Evolutionary conservation across 35 echinoderm and acorn worm species (phyloP), one percentile per base, ranked within the genome.

Genomic region (Anneissia japonica): DNA sequence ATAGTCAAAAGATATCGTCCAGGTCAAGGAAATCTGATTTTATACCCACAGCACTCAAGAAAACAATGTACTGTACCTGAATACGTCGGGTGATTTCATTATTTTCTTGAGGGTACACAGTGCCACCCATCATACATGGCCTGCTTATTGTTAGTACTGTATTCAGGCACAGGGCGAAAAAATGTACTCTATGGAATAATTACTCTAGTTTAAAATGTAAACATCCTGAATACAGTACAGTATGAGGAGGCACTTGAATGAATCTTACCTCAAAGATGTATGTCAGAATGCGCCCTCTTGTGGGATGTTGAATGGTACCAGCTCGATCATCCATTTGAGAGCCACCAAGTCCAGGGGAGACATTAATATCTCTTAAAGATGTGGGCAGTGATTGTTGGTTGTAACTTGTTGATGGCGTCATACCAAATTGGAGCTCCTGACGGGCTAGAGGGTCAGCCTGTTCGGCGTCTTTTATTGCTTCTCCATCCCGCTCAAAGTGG

Each of bases 251-350:
- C 75, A 77, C 10, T 9, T 16, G 12, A 16, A 77, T 77, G 19
- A 77, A 11, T 26, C 31, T 35, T 83, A 96, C 93, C 90, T 96
- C 93, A 93, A 97, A 97, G 78, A 97, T 87, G 41, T 97, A 97
- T 1, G 94, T 97, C 0, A 97, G 76, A 9, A 97, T 32, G 0
- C 77, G 89, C 39, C 94, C 94, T 46, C 91, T 79, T 0, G 90
- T 97, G 11, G 94, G 94, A 77, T 97, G 94, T 74, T 84, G 80
- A 29, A 97, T 39, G 31, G 87, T 72, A 46, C 94, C 94, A 28
- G 94, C 94, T 46, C 94, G 51, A 80, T 97, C 94, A 85, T 97
- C 94, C 16, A 38, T 26, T 73, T 90, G 79, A 34, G 38, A 76
- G 36, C 94, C 84, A 39, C 83, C 79, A 13, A 90, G 31, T 30